phyloP scores from a whole-genome alignment of 2,113 vertebrate genomes.

The Corythaeola cristata region DNA sequence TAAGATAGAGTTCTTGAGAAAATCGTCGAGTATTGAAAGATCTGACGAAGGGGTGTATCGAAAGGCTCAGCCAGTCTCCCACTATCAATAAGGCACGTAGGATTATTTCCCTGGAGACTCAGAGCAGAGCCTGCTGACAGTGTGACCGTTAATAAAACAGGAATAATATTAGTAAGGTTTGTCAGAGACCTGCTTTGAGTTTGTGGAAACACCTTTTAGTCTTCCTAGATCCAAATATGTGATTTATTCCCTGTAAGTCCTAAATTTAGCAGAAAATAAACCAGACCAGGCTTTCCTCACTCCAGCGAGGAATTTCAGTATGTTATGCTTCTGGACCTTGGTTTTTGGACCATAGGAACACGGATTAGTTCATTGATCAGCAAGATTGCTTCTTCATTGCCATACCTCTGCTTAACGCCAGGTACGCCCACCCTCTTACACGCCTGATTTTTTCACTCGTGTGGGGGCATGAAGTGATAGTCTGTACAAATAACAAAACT shows the following conservation, averaged over 20 bases:
- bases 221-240: neutral
- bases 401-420: neutral
- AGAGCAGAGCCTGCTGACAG: neutral
- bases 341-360: neutral
- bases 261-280: slow-evolving; percentile 7
- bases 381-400: neutral
- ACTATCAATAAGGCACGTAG: neutral
- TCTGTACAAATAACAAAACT: neutral
- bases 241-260: neutral
- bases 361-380: neutral
- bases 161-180: neutral
- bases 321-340: neutral
- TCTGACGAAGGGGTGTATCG: neutral
- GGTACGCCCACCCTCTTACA: neutral
- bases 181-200: neutral
- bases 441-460: accelerated
- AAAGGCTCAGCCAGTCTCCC: neutral
- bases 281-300: neutral
- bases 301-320: neutral
- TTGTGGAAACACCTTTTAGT: slow-evolving; percentile 18
- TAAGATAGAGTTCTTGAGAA: slow-evolving; percentile 24
- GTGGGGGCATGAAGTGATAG: neutral
- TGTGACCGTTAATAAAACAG: neutral
- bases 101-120: slow-evolving; percentile 22
- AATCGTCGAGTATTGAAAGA: neutral